phyloP scores from a whole-genome alignment of 2,888 invertebrate species.

The Megamerina dolium region DNA sequence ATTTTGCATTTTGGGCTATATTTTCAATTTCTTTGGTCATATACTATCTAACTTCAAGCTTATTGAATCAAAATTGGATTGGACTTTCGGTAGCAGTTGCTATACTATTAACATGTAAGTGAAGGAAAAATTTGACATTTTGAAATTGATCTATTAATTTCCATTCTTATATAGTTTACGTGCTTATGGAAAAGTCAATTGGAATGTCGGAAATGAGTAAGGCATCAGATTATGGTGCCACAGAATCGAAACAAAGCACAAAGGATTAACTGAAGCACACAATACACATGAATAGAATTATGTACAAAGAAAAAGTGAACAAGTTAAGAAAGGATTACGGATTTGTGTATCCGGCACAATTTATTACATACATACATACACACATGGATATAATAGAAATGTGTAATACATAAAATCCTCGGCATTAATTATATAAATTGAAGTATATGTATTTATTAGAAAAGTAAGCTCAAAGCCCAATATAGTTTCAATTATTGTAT shows the following conservation, averaged over 20 bases:
- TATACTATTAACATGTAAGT: constrained; percentile 67
- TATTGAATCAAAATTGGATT: constrained; percentile 52
- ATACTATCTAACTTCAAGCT: constrained; percentile 36
- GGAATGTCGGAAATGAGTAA: constrained; percentile 80
- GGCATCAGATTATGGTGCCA: constrained; percentile 71
- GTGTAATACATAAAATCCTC: background rate
- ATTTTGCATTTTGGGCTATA: constrained; percentile 62
- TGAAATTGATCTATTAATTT: background rate
- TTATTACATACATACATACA: constrained; percentile 13
- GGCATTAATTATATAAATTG: no score
- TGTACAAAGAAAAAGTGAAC: background rate
- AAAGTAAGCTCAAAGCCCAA: constrained; percentile 5
- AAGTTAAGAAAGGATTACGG: background rate
- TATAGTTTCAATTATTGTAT: background rate
- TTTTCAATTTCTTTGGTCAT: constrained; percentile 36
- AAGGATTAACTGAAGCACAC: constrained; percentile 16
- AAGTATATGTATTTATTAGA: constrained; percentile 3
- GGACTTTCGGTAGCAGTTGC: constrained; percentile 36
- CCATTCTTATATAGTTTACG: constrained; percentile 59
- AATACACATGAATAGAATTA: background rate
- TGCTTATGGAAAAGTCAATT: constrained; percentile 71
- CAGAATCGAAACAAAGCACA: constrained; percentile 30
- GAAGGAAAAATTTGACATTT: background rate
- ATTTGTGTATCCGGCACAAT: constrained; percentile 17
- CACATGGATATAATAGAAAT: constrained; percentile 11